phyloP scores from a whole-genome alignment of 2,888 invertebrate species.

The Cheilosia scutellata region DNA sequence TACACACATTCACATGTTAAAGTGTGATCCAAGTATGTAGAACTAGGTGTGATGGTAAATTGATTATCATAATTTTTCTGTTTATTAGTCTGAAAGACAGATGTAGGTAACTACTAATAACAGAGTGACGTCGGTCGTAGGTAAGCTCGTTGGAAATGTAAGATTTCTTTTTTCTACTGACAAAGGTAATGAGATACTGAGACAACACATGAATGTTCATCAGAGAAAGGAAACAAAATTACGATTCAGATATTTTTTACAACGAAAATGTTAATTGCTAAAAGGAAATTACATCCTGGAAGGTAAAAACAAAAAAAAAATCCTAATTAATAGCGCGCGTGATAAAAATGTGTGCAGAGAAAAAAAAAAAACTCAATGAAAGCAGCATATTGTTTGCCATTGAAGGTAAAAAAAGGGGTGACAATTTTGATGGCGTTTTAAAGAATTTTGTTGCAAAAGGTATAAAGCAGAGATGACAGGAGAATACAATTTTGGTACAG shows the following conservation, averaged over 20 bases:
- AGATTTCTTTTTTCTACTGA: background rate
- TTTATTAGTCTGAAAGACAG: no score
- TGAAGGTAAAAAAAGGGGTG: background rate
- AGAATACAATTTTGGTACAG: no score
- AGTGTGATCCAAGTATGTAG: no score
- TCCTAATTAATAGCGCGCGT: constrained; percentile 37
- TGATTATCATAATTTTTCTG: no score
- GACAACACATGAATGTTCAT: background rate
- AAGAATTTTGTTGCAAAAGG: no score
- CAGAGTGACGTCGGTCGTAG: no score
- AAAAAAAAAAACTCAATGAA: background rate
- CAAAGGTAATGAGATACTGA: constrained; percentile 48
- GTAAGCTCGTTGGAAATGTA: no score
- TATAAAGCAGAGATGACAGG: no score
- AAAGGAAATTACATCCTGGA: constrained; percentile 44
- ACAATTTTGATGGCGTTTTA: background rate
- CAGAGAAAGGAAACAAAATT: constrained; percentile 1
- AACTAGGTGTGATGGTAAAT: no score
- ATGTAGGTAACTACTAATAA: no score
- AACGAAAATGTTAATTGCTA: constrained; percentile 49
- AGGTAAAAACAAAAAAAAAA: constrained; percentile 2
- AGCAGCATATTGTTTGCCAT: background rate
- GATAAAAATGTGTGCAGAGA: constrained; percentile 3
- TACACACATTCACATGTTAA: no score
- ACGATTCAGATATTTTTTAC: constrained; percentile 8